Conservation (phyloP, 2,113 vertebrate genomes). For the Oncorhynchus keta region DNA sequence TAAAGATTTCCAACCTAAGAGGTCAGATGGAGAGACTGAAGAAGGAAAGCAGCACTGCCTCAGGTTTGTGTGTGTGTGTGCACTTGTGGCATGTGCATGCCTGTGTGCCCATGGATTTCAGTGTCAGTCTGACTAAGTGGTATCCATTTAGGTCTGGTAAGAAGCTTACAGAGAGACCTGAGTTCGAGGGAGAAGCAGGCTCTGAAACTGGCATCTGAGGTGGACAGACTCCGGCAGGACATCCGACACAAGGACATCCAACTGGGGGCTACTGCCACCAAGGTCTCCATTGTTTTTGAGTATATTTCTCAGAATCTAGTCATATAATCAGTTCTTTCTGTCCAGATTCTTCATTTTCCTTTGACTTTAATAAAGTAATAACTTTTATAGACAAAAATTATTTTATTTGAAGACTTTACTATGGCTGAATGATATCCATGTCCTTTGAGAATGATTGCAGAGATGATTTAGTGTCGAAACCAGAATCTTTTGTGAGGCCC, state of each 20-base stretch:
- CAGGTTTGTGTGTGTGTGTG: conserved; percentile 60
- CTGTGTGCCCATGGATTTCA: background rate
- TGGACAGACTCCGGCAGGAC: conserved; percentile 62
- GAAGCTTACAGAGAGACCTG: conserved; percentile 72
- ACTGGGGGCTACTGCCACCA: conserved; percentile 64
- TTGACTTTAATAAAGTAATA: too few species aligned
- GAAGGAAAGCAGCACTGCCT: conserved; percentile 46
- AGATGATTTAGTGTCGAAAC: too few species aligned
- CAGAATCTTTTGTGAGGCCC: too few species aligned
- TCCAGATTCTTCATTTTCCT: background rate
- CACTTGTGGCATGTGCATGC: background rate
- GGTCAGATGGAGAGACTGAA: conserved; percentile 67
- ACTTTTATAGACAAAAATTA: too few species aligned
- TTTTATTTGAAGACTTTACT: background rate
- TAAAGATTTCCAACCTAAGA: conserved; percentile 67
- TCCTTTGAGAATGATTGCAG: too few species aligned
- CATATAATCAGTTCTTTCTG: background rate
- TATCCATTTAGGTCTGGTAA: conserved; percentile 63
- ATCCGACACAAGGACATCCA: conserved; percentile 68
- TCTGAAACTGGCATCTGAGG: conserved; percentile 62
- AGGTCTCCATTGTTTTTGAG: conserved; percentile 50
- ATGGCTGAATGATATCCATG: too few species aligned
- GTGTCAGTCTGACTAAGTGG: conserved; percentile 3
- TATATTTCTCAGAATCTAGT: too few species aligned
- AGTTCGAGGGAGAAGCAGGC: conserved; percentile 64